A percentile compares a stretch with the other conserved stretches of the same genome.
Conservation (phyloP, 2,113 vertebrate species). For the Pomatorhinus ruficollis region DNA sequence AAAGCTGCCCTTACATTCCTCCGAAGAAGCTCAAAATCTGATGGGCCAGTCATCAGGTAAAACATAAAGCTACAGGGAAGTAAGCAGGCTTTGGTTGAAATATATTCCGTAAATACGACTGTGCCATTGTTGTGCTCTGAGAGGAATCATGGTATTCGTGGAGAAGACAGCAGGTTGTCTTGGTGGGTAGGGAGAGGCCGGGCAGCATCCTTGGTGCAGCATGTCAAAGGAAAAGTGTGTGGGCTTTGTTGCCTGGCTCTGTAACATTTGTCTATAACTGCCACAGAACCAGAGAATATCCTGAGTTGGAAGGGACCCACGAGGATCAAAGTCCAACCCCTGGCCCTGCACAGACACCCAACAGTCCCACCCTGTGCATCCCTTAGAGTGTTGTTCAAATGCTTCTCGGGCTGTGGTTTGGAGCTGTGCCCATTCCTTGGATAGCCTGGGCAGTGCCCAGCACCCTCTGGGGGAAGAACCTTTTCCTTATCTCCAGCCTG, state of each 20-base stretch:
- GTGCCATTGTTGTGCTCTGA: background rate
- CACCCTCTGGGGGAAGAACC: background rate
- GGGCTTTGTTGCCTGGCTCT: background rate
- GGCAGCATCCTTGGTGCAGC: background rate
- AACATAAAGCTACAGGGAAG: slow-evolving; percentile 55
- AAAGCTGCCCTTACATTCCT: slow-evolving; percentile 88
- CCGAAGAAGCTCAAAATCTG: slow-evolving; percentile 89
- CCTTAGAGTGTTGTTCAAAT: background rate
- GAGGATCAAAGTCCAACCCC: background rate
- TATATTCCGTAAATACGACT: background rate
- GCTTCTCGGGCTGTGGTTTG: background rate
- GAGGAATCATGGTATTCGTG: background rate
- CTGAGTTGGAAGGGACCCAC: background rate
- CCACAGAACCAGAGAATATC: background rate
- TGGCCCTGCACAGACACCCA: background rate
- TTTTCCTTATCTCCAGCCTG: background rate
- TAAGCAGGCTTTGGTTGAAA: background rate
- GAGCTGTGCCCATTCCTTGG: background rate
- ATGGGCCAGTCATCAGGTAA: slow-evolving; percentile 87
- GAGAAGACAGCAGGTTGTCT: background rate
- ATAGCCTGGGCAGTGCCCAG: background rate
- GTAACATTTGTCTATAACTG: background rate
- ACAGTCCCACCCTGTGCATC: background rate
- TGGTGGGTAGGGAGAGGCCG: background rate
- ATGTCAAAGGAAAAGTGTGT: background rate